Evolutionary conservation across 2,888 invertebrate genomes (phyloP).

Genomic region (Lumbricus terrestris): DNA sequence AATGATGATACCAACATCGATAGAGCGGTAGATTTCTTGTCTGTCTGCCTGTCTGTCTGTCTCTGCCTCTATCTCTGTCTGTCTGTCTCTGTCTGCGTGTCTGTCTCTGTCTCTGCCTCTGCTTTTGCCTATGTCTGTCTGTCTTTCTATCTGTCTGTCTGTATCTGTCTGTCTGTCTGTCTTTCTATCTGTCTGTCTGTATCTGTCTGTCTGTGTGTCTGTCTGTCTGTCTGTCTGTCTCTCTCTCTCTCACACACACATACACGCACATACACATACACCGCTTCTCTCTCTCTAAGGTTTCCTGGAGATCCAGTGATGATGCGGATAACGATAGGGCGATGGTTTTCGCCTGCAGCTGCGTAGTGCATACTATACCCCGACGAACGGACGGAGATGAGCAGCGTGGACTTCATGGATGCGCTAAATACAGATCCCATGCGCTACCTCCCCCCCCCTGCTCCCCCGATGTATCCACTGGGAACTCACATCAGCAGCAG

Average conservation of each 20-base stretch:
- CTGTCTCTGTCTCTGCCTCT: too few species aligned
- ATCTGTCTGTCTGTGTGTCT: not conserved
- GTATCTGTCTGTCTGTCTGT: not conserved
- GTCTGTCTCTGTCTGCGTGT: too few species aligned
- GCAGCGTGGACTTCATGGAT: not conserved
- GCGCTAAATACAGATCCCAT: conserved; percentile 3
- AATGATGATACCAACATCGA: not conserved
- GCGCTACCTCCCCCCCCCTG: too few species aligned
- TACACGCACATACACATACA: too few species aligned
- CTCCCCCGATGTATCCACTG: not conserved
- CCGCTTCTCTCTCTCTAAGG: not conserved
- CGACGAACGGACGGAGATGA: not conserved
- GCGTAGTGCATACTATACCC: not conserved
- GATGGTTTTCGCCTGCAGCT: not conserved
- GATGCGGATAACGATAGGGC: not conserved
- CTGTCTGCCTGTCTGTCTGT: not conserved
- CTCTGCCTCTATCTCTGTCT: not conserved
- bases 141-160: too few species aligned
- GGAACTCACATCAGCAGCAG: not conserved
- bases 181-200: not conserved
- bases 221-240: too few species aligned
- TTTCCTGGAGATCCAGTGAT: not conserved
- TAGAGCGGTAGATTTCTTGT: not conserved
- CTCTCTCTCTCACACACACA: too few species aligned
- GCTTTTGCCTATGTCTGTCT: too few species aligned